Evolutionary conservation across 2,888 invertebrate genomes (phyloP).

Genomic region (Meganola albula): DNA sequence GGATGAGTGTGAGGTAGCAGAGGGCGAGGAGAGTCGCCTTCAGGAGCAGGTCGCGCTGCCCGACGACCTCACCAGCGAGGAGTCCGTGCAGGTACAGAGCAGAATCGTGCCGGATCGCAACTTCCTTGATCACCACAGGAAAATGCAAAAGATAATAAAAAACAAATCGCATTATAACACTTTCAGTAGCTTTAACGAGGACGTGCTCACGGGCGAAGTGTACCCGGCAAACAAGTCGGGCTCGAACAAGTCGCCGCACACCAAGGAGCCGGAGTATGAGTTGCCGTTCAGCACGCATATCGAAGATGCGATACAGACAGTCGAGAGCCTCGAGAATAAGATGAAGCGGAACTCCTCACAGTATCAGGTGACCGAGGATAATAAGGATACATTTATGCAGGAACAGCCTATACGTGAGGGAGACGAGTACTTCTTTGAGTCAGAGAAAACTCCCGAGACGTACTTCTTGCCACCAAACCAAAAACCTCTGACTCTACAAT

Average conservation of each 20-base stretch:
- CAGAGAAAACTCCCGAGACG: constrained; percentile 45
- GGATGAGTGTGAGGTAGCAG: constrained; percentile 84
- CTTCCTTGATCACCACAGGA: constrained; percentile 64
- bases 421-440: constrained; percentile 57
- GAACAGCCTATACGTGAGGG: constrained; percentile 57
- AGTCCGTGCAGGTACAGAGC: constrained; percentile 81
- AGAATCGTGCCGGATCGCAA: constrained; percentile 79
- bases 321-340: constrained; percentile 58
- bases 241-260: constrained; percentile 34
- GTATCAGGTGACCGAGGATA: constrained; percentile 59
- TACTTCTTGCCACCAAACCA: constrained; percentile 57
- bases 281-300: constrained; percentile 64
- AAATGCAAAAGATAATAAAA: constrained; percentile 66
- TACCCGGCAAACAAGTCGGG: constrained; percentile 33
- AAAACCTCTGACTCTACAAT: constrained; percentile 65
- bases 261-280: constrained; percentile 57
- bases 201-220: constrained; percentile 48
- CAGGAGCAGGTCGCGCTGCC: constrained; percentile 59
- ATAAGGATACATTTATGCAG: constrained; percentile 46
- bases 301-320: constrained; percentile 63
- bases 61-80: constrained; percentile 57
- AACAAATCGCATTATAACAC: constrained; percentile 69
- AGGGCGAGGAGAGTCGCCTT: constrained; percentile 74
- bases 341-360: constrained; percentile 49
- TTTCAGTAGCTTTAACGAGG: constrained; percentile 65